Evolutionary conservation across 2,797 vertebrate genomes (phyloP).

Genomic region (Echiichthys vipera): DNA sequence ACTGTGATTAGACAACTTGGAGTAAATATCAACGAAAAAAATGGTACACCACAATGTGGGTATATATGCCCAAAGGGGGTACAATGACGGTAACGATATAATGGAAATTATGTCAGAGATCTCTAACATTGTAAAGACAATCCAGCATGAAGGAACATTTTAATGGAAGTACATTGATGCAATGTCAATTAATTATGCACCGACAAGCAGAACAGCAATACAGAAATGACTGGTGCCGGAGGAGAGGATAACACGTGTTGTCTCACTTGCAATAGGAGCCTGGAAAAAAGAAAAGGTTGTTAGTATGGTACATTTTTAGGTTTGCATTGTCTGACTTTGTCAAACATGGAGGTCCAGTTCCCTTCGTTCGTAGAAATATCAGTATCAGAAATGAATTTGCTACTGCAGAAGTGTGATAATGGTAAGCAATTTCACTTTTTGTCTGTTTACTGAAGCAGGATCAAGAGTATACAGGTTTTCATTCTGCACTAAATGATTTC

Average conservation of each 20-base stretch:
- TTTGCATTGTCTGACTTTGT: neutral
- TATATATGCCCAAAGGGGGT: neutral
- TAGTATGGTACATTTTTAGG: too few relatives aligned
- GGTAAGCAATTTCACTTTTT: neutral
- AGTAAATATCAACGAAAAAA: neutral
- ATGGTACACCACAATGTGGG: neutral
- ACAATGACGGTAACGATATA: neutral
- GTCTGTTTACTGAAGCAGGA: constrained; percentile 13
- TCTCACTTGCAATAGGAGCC: constrained; percentile 1
- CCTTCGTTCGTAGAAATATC: neutral
- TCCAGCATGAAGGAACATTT: constrained; percentile 52
- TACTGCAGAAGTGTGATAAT: neutral
- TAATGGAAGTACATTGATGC: constrained; percentile 42
- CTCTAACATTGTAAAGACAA: constrained; percentile 1
- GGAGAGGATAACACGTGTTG: constrained; percentile 8
- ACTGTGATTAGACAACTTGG: neutral
- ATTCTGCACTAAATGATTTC: constrained; percentile 13
- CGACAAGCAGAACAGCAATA: constrained; percentile 37
- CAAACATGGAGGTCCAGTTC: neutral
- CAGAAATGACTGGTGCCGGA: constrained; percentile 5
- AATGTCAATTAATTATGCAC: constrained; percentile 37
- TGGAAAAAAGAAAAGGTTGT: neutral
- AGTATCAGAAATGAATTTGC: constrained; percentile 4
- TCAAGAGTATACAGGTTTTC: constrained; percentile 4
- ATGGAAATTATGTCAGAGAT: constrained; percentile 8